Conservation (phyloP, 1,140 invertebrate genomes). For the Apis dorsata region DNA sequence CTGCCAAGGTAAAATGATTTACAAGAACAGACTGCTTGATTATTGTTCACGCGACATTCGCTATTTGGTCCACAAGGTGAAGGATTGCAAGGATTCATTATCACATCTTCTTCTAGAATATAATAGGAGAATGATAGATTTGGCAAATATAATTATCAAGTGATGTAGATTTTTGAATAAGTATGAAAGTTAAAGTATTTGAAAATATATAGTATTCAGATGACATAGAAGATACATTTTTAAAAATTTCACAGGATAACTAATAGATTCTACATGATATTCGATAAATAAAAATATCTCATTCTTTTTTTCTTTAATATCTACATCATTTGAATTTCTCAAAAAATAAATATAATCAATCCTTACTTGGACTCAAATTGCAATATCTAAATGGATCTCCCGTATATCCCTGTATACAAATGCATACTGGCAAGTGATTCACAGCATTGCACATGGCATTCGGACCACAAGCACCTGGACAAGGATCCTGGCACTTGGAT, state of each 20-base stretch:
- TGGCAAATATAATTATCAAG: neutral
- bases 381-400: constrained; percentile 79
- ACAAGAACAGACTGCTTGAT: constrained; percentile 87
- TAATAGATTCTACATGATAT: no score
- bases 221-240: no score
- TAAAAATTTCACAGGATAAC: no score
- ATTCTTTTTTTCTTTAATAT: constrained; percentile 28
- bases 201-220: no score
- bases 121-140: neutral
- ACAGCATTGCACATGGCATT: constrained; percentile 86
- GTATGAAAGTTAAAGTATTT: constrained; percentile 45
- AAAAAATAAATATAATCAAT: constrained; percentile 39
- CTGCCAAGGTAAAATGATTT: constrained; percentile 86
- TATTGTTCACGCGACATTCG: constrained; percentile 84
- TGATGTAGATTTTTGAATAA: no score
- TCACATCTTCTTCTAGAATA: constrained; percentile 17
- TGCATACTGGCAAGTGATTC: constrained; percentile 86
- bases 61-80: constrained; percentile 89
- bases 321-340: neutral
- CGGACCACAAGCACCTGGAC: constrained; percentile 84
- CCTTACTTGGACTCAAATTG: constrained; percentile 72
- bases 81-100: constrained; percentile 9
- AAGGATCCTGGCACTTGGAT: constrained; percentile 83
- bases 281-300: no score
- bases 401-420: constrained; percentile 84